Conservation (phyloP, 2,888 invertebrate genomes). For the Nymphalis urticae region DNA sequence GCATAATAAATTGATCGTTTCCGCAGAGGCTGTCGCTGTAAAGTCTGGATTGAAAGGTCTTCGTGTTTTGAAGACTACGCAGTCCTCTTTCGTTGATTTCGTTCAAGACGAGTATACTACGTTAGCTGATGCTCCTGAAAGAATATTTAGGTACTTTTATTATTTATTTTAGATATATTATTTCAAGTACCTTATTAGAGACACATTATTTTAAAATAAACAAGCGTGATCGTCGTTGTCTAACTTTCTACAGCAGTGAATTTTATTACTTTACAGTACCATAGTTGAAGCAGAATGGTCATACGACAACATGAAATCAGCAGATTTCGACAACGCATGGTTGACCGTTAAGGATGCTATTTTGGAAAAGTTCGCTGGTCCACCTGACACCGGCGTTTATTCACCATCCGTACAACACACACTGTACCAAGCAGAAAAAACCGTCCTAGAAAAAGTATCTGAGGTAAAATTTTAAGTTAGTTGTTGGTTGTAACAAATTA, state of each 20-base stretch:
- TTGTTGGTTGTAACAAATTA: too few species aligned
- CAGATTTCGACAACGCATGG: constrained; percentile 88
- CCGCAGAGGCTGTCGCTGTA: constrained; percentile 79
- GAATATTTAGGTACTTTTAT: constrained; percentile 82
- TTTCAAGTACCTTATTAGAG: background rate
- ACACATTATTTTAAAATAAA: background rate
- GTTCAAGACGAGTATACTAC: constrained; percentile 90
- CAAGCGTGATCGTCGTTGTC: too few species aligned
- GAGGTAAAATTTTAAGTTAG: constrained; percentile 75
- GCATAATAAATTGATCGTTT: background rate
- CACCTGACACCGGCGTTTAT: constrained; percentile 85
- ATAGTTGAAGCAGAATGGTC: constrained; percentile 88
- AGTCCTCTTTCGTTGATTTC: constrained; percentile 90
- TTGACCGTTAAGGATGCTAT: constrained; percentile 86
- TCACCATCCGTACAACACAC: constrained; percentile 92
- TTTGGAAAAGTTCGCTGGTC: constrained; percentile 88
- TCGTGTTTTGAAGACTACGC: constrained; percentile 89
- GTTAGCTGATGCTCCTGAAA: constrained; percentile 87
- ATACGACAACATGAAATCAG: constrained; percentile 83
- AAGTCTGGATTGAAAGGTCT: constrained; percentile 86
- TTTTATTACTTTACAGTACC: constrained; percentile 76
- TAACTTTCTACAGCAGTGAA: background rate
- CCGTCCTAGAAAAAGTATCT: constrained; percentile 84
- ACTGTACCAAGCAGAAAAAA: constrained; percentile 86
- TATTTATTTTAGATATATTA: background rate